Evolutionary conservation across 2,113 vertebrate species (phyloP), one percentile per base, ranked within the genome.

Genomic region (Hepsetus odoe): DNA sequence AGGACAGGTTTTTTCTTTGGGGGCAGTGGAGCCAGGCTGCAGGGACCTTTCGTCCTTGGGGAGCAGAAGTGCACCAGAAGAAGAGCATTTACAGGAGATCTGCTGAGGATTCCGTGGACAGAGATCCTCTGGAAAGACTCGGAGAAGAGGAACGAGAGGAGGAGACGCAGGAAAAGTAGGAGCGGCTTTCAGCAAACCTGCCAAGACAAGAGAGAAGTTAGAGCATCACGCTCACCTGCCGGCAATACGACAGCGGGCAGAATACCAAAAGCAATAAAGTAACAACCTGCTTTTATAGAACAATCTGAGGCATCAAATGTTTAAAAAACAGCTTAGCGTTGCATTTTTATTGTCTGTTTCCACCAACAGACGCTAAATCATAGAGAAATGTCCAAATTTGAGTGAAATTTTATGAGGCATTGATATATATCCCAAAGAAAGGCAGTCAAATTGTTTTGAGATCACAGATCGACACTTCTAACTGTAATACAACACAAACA

Each of bases 151-250:
- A 22, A 59, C 35, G 71, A n/a, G 40, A 18, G 4, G 59, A 56
- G 38, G 68, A 55, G 51, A 18, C 2, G 59, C 58, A 56, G 26
- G 4, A 2, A 58, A 55, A 40, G 64, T 59, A 24, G 32, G 30
- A 44, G 22, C 75, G 55, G 28, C 58, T 22, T 87, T 93, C 90
- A 93, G 87, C 92, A 93, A n/a, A 93, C 92, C 92, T 92, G 83
- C 26, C 30, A 70, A 82, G 9, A 42, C 24, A 56, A 33, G 81
- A 61, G 66, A 26, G 1, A 11, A 16, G 2, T 67, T 28, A 35
- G 28, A 42, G n/a, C 51, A 26, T 20, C 4, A 30, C 3, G 40
- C 40, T 33, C 28, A 67, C 18, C 26, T 7, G 14, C 51, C 22
- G 18, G 4, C 28, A 49, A 44, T 18, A 24, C 11, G 30, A 18